Evolutionary conservation across 1,140 invertebrate species (phyloP).

Genomic region (Stratiolaelaps scimitus): DNA sequence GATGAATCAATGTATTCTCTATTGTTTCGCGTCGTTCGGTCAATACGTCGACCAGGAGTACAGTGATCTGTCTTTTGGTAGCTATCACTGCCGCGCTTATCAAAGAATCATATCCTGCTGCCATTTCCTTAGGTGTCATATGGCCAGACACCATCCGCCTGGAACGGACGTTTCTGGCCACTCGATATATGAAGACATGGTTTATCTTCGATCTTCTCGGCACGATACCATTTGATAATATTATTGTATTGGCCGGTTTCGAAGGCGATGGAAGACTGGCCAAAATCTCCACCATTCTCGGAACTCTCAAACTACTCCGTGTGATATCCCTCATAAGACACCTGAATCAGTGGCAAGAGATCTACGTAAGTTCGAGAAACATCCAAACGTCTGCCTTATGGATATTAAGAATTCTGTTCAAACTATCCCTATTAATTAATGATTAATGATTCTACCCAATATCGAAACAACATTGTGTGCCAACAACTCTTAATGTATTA

Average conservation of each 20-base stretch:
- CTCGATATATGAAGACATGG: neutral
- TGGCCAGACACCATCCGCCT: neutral
- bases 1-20: too few species aligned
- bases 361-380: conserved; percentile 5
- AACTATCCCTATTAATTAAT: too few species aligned
- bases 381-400: neutral
- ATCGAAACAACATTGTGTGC: too few species aligned
- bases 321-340: neutral
- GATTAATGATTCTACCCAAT: too few species aligned
- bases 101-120: too few species aligned
- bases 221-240: neutral
- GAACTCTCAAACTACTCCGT: conserved; percentile 1
- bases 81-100: too few species aligned
- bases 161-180: neutral
- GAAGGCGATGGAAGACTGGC: neutral
- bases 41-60: too few species aligned
- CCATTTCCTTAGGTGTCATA: conserved; percentile 20
- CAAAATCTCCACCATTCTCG: neutral
- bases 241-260: neutral
- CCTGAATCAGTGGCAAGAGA: neutral
- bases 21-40: too few species aligned
- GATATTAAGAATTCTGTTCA: neutral
- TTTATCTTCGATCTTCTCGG: neutral
- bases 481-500: too few species aligned
- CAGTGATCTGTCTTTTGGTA: too few species aligned